Percentiles rank a stretch among this genome's conserved stretches.
Conservation (phyloP, 2,888 invertebrate genomes). For the Tanytarsus gracilentus region DNA sequence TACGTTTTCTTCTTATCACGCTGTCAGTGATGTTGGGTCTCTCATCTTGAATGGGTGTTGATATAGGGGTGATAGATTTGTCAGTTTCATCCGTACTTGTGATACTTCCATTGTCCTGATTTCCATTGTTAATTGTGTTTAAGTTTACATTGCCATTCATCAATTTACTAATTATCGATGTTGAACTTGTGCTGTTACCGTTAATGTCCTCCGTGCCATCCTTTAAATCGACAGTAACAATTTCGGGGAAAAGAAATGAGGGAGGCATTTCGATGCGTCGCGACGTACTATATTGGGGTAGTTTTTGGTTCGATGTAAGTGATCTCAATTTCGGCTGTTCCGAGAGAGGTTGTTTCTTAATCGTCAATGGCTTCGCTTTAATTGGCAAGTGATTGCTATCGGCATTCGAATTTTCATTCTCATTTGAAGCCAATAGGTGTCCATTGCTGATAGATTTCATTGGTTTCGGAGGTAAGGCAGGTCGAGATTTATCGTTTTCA, state of each 20-base stretch:
- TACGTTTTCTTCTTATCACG: conserved; percentile 59
- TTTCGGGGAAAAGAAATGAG: conserved; percentile 69
- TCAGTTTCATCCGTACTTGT: conserved; percentile 40
- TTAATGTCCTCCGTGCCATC: conserved; percentile 35
- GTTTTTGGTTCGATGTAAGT: conserved; percentile 47
- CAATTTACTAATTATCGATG: conserved; percentile 20
- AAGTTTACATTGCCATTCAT: conserved; percentile 17
- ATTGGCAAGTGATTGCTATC: conserved; percentile 47
- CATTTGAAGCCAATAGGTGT: not conserved
- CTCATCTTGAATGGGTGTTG: conserved; percentile 31
- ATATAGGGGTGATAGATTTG: conserved; percentile 32
- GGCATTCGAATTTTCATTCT: conserved; percentile 30
- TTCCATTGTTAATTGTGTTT: not conserved
- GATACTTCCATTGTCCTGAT: conserved; percentile 29
- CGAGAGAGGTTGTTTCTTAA: conserved; percentile 71
- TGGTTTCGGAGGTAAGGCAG: conserved; percentile 78
- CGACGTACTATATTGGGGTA: conserved; percentile 55
- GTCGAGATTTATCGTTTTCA: conserved; percentile 52
- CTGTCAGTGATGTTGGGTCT: conserved; percentile 36
- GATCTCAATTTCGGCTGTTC: conserved; percentile 70
- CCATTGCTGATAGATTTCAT: conserved; percentile 44
- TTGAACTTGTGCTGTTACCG: conserved; percentile 10
- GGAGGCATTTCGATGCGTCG: conserved; percentile 75
- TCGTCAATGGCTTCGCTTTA: conserved; percentile 74
- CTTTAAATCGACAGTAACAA: conserved; percentile 52